phyloP scores from a whole-genome alignment of 2,888 invertebrate genomes.

The Galeopsomyia nigrocyanea region DNA sequence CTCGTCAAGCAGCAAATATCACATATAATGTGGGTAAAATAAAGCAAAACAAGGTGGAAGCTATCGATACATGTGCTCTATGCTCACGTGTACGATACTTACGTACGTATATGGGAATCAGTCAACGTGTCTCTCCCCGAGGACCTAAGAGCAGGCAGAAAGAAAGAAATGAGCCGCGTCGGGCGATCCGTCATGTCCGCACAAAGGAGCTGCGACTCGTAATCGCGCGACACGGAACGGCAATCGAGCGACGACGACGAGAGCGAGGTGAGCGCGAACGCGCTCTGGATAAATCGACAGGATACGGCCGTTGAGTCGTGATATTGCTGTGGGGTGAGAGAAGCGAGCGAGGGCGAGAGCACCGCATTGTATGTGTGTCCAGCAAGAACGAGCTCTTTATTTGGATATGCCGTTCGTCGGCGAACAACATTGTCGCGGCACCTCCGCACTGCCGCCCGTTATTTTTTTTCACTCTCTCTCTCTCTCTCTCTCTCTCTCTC shows the following conservation, averaged over 20 bases:
- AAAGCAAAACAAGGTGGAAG: conserved; percentile 1
- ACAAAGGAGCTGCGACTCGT: conserved; percentile 50
- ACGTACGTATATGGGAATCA: background rate
- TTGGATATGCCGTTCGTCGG: conserved; percentile 23
- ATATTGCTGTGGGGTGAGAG: conserved; percentile 41
- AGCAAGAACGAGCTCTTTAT: conserved; percentile 35
- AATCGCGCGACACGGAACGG: conserved; percentile 56
- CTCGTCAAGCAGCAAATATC: too few species aligned
- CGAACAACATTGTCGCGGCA: conserved; percentile 13
- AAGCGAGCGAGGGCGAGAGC: background rate
- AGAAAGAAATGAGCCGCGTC: conserved; percentile 45
- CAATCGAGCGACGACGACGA: conserved; percentile 52
- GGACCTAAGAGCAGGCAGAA: conserved; percentile 4
- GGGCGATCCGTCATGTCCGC: conserved; percentile 52
- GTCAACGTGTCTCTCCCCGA: conserved; percentile 21
- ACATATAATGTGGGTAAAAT: conserved; percentile 2
- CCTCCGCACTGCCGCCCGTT: conserved; percentile 14
- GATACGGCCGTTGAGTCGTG: conserved; percentile 50
- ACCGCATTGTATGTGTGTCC: conserved; percentile 24
- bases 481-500: too few species aligned
- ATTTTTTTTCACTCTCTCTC: conserved; percentile 16
- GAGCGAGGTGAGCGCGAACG: background rate
- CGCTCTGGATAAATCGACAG: conserved; percentile 46
- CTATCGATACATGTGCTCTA: background rate
- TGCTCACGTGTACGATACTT: too few species aligned